A percentile compares a stretch with the other conserved stretches of the same genome.
Conservation (phyloP, 2,888 invertebrate species). For the Heliconius erato region DNA sequence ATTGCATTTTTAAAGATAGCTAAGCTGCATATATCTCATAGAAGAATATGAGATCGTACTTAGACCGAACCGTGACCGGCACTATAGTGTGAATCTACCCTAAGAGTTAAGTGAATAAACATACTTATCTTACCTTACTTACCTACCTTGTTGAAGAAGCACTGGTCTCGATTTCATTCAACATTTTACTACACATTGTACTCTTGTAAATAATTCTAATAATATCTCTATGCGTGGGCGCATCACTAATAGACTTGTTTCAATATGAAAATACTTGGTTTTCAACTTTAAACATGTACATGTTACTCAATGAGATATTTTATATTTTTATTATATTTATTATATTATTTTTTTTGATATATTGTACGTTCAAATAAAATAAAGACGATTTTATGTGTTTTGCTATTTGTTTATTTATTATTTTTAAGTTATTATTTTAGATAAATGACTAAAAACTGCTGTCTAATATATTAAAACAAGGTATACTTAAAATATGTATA, state of each 20-base stretch:
- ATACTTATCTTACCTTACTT: no score
- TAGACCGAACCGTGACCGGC: no score
- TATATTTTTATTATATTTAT: not conserved
- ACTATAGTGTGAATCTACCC: no score
- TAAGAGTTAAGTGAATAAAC: no score
- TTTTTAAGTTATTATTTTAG: not conserved
- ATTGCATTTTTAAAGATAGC: no score
- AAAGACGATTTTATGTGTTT: not conserved
- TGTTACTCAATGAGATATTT: not conserved
- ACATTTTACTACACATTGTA: not conserved
- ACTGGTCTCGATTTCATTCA: not conserved
- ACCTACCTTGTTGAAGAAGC: not conserved
- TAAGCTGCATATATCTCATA: no score
- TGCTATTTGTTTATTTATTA: not conserved
- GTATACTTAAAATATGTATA: no score
- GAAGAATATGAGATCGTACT: no score
- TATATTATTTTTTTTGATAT: not conserved
- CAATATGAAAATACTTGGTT: conserved; percentile 4
- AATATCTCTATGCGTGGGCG: conserved; percentile 45
- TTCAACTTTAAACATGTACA: not conserved
- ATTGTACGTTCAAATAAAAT: not conserved
- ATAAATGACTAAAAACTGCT: not conserved
- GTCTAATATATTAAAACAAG: no score
- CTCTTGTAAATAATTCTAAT: conserved; percentile 39
- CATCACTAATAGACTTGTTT: conserved; percentile 37